A percentile compares a stretch with the other conserved stretches of the same genome.
Evolutionary conservation across 2,113 vertebrate species (phyloP).

Genomic region (Poeciliopsis retropinna): DNA sequence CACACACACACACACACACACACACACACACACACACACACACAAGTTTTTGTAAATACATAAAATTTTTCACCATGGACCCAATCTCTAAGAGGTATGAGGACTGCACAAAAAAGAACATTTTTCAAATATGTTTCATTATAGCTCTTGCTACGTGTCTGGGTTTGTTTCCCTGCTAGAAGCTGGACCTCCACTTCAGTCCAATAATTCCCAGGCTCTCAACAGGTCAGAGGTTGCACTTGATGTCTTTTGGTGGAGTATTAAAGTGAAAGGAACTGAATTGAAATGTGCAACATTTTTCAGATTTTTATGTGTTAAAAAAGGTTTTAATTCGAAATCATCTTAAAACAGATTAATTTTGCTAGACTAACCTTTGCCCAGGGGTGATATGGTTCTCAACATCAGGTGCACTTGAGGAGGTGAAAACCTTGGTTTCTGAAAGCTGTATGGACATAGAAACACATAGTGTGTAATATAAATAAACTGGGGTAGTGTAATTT

Average conservation of each 20-base stretch:
- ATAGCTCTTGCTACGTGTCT: no score
- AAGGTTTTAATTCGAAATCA: no score
- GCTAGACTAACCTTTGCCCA: conserved; percentile 84
- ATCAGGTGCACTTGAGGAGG: conserved; percentile 88
- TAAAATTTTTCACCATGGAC: background rate
- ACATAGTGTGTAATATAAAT: background rate
- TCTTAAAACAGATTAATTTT: no score
- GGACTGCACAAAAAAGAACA: background rate
- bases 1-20: conserved; percentile 12
- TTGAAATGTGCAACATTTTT: background rate
- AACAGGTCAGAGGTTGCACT: background rate
- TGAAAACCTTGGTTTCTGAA: conserved; percentile 97
- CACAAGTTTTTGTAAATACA: background rate
- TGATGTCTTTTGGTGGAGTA: background rate
- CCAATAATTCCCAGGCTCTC: background rate
- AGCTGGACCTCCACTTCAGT: background rate
- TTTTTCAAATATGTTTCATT: no score
- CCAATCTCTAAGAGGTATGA: background rate
- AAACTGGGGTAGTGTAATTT: no score
- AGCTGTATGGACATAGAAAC: conserved; percentile 78
- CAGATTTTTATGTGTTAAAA: background rate
- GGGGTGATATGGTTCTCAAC: conserved; percentile 87
- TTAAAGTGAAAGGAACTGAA: background rate
- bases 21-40: conserved; percentile 10
- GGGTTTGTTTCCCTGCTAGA: no score